Evolutionary conservation across 2,113 vertebrate genomes (phyloP).

Genomic region (Bos indicus): DNA sequence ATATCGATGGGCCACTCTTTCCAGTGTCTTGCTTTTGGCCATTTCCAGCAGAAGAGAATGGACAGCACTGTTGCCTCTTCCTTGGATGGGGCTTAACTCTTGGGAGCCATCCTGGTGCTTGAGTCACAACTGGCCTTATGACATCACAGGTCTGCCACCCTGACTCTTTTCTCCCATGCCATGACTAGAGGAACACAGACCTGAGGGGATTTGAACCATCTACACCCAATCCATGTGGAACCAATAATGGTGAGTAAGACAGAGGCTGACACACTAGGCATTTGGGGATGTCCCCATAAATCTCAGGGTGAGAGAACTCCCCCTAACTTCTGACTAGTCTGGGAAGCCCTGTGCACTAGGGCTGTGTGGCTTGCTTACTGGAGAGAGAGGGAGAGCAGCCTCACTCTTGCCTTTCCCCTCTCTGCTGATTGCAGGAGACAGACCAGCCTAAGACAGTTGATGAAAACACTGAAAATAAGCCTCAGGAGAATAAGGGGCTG

Average conservation of each 20-base stretch:
- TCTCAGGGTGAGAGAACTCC: not conserved
- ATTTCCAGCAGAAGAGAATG: not conserved
- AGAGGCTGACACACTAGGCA: not conserved
- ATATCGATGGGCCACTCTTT: not conserved
- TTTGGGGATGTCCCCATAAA: not conserved
- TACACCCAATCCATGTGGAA: slow-evolving; percentile 27
- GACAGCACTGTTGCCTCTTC: not conserved
- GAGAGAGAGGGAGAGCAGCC: not conserved
- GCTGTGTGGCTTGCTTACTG: not conserved
- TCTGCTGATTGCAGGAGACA: not conserved
- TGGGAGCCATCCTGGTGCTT: not conserved
- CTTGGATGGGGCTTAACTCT: not conserved
- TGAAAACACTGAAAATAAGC: not conserved
- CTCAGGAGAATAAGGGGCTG: not conserved
- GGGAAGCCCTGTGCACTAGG: not conserved
- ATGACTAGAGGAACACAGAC: not conserved
- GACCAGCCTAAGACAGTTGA: not conserved
- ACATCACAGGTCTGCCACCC: slow-evolving; percentile 19
- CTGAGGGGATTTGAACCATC: slow-evolving; percentile 62
- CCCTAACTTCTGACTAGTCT: not conserved
- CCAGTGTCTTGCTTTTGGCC: not conserved
- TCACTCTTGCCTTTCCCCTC: not conserved
- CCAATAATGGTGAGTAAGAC: slow-evolving; percentile 55
- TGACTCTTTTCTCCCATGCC: not conserved
- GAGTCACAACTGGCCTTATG: slow-evolving; percentile 54